Evolutionary conservation across 2,797 vertebrate species (phyloP).

Genomic region (Microctenopoma stevenorrisi): DNA sequence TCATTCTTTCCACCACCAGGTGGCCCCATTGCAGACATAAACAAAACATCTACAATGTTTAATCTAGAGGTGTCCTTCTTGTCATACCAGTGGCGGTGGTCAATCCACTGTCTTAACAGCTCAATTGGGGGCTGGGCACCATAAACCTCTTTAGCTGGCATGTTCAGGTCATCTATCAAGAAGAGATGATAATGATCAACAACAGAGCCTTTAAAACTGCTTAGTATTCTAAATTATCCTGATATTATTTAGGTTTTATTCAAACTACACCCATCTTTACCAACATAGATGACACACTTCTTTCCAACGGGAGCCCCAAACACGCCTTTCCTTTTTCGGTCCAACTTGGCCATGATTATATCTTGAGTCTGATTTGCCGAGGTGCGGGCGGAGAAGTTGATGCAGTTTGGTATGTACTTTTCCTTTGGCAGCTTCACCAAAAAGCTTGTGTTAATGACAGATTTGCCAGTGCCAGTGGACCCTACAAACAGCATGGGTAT

Average conservation of each 20-base stretch:
- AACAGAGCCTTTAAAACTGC: neutral
- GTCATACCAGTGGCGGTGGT: conserved; percentile 95
- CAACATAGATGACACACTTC: conserved; percentile 91
- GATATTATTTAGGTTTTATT: no score
- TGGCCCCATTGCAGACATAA: conserved; percentile 93
- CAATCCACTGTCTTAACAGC: conserved; percentile 92
- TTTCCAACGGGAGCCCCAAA: conserved; percentile 91
- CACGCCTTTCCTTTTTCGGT: conserved; percentile 89
- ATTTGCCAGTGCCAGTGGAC: conserved; percentile 95
- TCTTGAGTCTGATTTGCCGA: conserved; percentile 94
- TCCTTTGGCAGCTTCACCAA: conserved; percentile 89
- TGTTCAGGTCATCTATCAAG: conserved; percentile 92
- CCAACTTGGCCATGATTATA: conserved; percentile 94
- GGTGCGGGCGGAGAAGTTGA: conserved; percentile 95
- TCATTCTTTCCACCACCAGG: conserved; percentile 94
- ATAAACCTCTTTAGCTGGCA: conserved; percentile 94
- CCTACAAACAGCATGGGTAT: conserved; percentile 91
- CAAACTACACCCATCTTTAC: conserved; percentile 75
- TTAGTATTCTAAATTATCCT: neutral
- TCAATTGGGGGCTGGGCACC: conserved; percentile 96
- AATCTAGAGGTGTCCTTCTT: conserved; percentile 89
- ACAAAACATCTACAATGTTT: conserved; percentile 86
- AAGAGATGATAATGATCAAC: conserved; percentile 10
- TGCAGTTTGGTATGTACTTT: conserved; percentile 86
- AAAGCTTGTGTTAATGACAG: conserved; percentile 90